Conservation (phyloP, 2,113 vertebrate genomes). For the Ceratotherium simum region DNA sequence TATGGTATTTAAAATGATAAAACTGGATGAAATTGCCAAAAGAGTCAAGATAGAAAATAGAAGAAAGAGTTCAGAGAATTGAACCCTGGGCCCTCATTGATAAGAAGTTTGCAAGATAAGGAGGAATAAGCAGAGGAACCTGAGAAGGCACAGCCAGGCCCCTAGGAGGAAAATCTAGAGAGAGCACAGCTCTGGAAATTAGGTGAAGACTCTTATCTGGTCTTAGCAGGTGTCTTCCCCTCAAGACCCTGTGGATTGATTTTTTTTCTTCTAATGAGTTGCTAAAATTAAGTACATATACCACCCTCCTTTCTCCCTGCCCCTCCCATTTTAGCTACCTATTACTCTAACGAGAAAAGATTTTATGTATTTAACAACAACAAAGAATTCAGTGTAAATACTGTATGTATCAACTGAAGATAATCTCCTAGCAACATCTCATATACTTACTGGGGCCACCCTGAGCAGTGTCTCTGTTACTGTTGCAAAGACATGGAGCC, state of each 20-base stretch:
- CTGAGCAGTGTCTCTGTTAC: not conserved
- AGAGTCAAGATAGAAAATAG: not conserved
- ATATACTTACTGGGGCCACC: not conserved
- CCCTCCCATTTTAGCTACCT: not conserved
- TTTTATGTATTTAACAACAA: not conserved
- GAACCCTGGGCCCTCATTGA: not conserved
- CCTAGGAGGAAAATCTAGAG: not conserved
- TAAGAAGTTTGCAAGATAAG: not conserved
- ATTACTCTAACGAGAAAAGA: not conserved
- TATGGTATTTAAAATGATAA: conserved; percentile 27
- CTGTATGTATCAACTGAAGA: not conserved
- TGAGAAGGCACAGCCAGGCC: not conserved
- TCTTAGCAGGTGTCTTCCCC: not conserved
- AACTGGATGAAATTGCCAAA: not conserved
- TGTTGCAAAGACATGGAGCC: not conserved
- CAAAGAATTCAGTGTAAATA: not conserved
- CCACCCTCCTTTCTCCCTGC: not conserved
- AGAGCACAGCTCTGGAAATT: not conserved
- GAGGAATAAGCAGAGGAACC: not conserved
- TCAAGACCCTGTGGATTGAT: not conserved
- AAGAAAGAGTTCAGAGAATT: not conserved
- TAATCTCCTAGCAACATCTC: not conserved
- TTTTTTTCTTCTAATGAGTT: not conserved
- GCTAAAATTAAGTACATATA: not conserved
- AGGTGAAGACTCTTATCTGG: not conserved